Evolutionary conservation across 2,113 vertebrate species (phyloP), one percentile per base, ranked within the genome.

Genomic region (Tylochromis polylepis): DNA sequence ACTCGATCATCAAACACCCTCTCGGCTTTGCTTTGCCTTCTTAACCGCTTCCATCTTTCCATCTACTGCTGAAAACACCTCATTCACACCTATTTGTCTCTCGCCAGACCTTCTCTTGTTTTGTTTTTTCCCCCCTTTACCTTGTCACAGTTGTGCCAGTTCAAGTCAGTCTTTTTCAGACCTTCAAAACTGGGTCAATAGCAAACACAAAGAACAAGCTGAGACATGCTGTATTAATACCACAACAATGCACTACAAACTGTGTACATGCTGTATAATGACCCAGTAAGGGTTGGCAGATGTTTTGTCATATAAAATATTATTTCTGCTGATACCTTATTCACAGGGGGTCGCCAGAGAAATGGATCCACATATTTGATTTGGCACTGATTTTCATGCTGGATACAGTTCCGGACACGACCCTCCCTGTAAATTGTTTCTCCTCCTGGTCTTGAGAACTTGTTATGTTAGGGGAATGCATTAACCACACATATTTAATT

Each of bases 1-100:
- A 51, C 81, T 65, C 62, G 8, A n/a, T 89, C 80, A 51, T 72
- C 65, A 92, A 80, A 83, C 87, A 79, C 79, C 46, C 46, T 83
- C 80, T 7, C 51, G 5, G 79, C 72, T 55, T 46, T 16, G 38
- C 58, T 77, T 41, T 88, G 59, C 79, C 81, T 81, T 80, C 72
- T 79, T 57, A 11, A 24, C 80, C 57, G 46, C 62, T 65, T 86
- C 67, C 14, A 51, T 65, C 87, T 81, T 65, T 82, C 67, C 16
- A 36, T 65, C 89, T 81, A 70, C 75, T 15, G 27, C 72, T 79
- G 55, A 84, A 75, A 77, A 77, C 58, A 79, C 75, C 62, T 38
- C 58, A 79, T 80, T 88, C 70, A 86, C 84, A 82, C 29, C 75
- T 75, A 22, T 72, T 12, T n/a, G 51, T n/a, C 62, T 65, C 16